phyloP scores from a whole-genome alignment of 2,113 vertebrate genomes.

The Tragelaphus buxtoni region DNA sequence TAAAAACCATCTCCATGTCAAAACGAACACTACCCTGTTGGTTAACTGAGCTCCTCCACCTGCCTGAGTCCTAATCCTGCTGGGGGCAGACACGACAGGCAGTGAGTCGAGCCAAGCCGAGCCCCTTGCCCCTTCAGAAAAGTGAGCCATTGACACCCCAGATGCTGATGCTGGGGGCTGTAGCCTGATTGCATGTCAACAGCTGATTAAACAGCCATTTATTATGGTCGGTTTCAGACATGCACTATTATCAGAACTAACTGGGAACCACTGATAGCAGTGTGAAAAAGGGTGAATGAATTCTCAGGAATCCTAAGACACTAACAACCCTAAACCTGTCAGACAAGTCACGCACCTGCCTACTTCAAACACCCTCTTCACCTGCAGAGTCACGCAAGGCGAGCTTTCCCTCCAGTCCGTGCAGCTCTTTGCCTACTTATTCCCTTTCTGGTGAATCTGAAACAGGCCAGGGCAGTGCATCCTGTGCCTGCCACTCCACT shows the following conservation, averaged over 20 bases:
- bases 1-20: not conserved
- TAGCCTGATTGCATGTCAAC: conserved; percentile 47
- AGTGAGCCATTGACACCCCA: not conserved
- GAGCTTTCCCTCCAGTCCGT: not conserved
- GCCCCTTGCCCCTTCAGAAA: not conserved
- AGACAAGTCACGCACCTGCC: conserved; percentile 50
- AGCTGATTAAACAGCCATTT: not conserved
- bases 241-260: conserved; percentile 40
- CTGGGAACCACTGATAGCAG: conserved; percentile 4
- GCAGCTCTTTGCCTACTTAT: not conserved
- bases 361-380: not conserved
- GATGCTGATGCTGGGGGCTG: not conserved
- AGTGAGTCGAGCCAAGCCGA: rapidly evolving
- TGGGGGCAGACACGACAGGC: not conserved
- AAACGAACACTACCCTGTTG: not conserved
- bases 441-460: not conserved
- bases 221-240: conserved; percentile 34
- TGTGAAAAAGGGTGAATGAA: not conserved
- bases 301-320: conserved; percentile 24
- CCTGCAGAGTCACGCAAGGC: conserved; percentile 60
- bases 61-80: not conserved
- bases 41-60: not conserved
- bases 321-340: not conserved
- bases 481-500: not conserved
- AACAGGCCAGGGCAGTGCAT: not conserved